phyloP scores from a whole-genome alignment of 2,888 invertebrate genomes.

The Acanthosepion esculentum region DNA sequence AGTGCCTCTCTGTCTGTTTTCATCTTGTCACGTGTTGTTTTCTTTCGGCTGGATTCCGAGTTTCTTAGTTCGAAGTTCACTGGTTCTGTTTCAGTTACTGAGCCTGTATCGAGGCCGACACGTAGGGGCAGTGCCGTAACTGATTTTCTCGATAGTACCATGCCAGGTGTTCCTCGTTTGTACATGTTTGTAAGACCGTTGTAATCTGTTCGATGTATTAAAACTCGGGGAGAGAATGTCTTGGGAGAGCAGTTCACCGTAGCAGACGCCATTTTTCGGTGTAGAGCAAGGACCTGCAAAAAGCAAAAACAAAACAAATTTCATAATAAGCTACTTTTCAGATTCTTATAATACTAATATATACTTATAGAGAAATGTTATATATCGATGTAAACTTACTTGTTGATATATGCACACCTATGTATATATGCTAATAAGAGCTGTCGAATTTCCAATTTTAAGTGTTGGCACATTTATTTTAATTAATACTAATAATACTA shows the following conservation, averaged over 20 bases:
- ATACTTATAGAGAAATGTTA: too few relatives aligned
- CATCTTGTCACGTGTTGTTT: neutral
- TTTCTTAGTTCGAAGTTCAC: neutral
- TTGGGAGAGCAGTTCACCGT: neutral
- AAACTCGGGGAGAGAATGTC: neutral
- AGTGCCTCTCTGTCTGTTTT: neutral
- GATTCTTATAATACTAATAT: neutral
- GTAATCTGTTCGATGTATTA: constrained; percentile 21
- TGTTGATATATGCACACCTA: too few relatives aligned
- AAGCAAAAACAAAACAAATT: neutral
- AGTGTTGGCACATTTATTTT: too few relatives aligned
- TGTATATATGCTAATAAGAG: too few relatives aligned
- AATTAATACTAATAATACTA: too few relatives aligned
- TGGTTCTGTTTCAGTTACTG: neutral
- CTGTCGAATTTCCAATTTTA: too few relatives aligned
- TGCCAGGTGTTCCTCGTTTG: neutral
- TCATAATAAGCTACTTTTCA: neutral
- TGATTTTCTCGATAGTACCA: neutral
- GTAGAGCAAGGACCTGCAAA: neutral
- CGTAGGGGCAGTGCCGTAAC: neutral
- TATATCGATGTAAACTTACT: too few relatives aligned
- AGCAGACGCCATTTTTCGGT: neutral
- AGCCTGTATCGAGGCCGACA: neutral
- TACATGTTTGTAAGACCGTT: neutral
- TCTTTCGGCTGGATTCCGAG: neutral